phyloP scores from a whole-genome alignment of 2,113 vertebrate genomes.

The Oreamnos americanus region DNA sequence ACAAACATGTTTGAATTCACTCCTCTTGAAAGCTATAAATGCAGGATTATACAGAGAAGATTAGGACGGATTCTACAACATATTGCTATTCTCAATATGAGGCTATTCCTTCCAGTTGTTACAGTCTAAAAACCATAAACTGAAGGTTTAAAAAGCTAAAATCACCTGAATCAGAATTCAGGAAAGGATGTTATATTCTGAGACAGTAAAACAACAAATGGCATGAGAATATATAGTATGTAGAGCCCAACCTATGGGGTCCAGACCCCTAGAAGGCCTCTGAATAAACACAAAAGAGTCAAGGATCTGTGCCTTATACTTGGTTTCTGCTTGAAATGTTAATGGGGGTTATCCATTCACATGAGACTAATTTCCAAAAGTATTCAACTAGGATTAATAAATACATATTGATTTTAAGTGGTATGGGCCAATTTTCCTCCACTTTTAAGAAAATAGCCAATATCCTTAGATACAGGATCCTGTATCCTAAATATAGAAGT shows the following conservation, averaged over 20 bases:
- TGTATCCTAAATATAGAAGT: not conserved
- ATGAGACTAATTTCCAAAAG: not conserved
- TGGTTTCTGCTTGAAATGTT: not conserved
- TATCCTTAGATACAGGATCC: not conserved
- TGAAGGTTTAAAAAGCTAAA: not conserved
- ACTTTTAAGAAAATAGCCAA: not conserved
- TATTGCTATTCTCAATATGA: not conserved
- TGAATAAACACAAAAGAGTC: not conserved
- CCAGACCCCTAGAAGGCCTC: not conserved
- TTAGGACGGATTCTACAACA: not conserved
- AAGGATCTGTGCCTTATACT: not conserved
- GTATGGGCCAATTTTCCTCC: not conserved
- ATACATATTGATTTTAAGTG: not conserved
- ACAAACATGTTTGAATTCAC: constrained; percentile 12
- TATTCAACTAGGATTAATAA: not conserved
- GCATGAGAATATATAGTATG: not conserved
- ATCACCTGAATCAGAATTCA: not conserved
- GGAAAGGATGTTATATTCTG: not conserved
- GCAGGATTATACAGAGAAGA: not conserved
- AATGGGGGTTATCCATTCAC: not conserved
- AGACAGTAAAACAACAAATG: not conserved
- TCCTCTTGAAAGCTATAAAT: constrained; percentile 10
- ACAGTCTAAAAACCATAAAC: not conserved
- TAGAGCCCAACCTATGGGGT: not conserved
- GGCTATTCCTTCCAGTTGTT: not conserved